Conservation (phyloP, 2,797 vertebrate genomes). For the Sardinella longiceps region DNA sequence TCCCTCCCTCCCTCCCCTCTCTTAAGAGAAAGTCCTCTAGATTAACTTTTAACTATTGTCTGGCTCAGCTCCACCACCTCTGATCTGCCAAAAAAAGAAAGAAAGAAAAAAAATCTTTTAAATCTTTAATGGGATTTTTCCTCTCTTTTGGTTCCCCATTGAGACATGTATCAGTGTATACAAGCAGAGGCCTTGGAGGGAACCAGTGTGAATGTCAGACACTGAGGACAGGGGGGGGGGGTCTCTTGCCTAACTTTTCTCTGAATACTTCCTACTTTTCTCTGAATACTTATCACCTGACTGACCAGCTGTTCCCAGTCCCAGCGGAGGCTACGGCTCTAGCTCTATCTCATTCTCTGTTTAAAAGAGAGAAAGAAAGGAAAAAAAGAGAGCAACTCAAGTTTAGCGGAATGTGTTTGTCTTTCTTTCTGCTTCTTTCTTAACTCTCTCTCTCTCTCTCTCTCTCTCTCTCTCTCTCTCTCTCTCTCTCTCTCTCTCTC, state of each 20-base stretch:
- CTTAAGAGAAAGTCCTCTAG: background rate
- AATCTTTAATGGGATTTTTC: background rate
- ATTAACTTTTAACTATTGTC: background rate
- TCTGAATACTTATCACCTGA: background rate
- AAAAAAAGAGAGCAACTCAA: background rate
- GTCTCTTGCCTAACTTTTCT: background rate
- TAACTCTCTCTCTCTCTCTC: background rate
- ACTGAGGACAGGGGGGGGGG: background rate
- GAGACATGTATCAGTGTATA: background rate
- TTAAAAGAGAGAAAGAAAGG: background rate
- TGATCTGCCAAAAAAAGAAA: slow-evolving; percentile 12
- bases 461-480: background rate
- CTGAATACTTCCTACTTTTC: background rate
- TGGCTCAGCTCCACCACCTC: background rate
- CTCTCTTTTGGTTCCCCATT: background rate
- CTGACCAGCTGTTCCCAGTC: background rate
- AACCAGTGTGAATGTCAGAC: slow-evolving; percentile 11
- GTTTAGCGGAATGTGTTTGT: slow-evolving; percentile 1
- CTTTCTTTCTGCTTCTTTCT: background rate
- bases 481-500: background rate
- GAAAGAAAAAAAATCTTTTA: background rate
- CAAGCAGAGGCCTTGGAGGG: background rate
- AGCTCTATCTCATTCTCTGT: background rate
- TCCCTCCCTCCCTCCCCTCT: no score
- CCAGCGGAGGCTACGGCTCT: background rate